phyloP scores from a whole-genome alignment of 2,113 vertebrate species.

The Hoplias malabaricus region DNA sequence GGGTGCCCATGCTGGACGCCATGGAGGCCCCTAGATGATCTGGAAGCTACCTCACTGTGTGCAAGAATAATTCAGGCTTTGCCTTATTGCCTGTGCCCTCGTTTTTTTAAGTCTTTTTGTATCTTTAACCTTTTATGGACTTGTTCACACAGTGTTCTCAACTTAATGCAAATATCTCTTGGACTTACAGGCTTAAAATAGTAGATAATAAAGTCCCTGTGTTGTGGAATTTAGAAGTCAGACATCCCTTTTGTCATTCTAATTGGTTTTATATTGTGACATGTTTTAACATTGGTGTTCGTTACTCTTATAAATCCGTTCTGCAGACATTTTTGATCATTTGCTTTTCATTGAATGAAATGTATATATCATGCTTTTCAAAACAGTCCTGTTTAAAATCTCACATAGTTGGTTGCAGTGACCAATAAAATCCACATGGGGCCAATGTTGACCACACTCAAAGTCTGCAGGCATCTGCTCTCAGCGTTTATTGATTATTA shows the following conservation, averaged over 20 bases:
- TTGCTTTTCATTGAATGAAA: constrained; percentile 3
- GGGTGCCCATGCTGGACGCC: constrained; percentile 84
- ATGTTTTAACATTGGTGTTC: background rate
- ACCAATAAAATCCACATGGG: constrained; percentile 45
- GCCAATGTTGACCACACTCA: constrained; percentile 14
- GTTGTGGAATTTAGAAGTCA: background rate
- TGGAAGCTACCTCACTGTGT: constrained; percentile 20
- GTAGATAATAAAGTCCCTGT: background rate
- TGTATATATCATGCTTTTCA: background rate
- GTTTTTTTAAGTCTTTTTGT: constrained; percentile 22
- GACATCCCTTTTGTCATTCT: background rate
- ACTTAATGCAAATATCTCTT: background rate
- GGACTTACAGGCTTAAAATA: background rate
- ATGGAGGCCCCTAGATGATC: constrained; percentile 75
- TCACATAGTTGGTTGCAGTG: constrained; percentile 31
- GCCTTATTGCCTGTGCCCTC: background rate
- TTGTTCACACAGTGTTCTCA: constrained; percentile 12
- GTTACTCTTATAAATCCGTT: background rate
- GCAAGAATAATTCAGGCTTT: background rate
- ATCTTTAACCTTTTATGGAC: constrained; percentile 25
- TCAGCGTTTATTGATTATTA: background rate
- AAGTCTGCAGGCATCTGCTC: background rate
- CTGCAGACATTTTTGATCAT: background rate
- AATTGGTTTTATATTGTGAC: constrained; percentile 23
- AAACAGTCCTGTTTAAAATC: background rate